phyloP scores from a whole-genome alignment of 2,113 vertebrate genomes.

The Orthonyx spaldingii region DNA sequence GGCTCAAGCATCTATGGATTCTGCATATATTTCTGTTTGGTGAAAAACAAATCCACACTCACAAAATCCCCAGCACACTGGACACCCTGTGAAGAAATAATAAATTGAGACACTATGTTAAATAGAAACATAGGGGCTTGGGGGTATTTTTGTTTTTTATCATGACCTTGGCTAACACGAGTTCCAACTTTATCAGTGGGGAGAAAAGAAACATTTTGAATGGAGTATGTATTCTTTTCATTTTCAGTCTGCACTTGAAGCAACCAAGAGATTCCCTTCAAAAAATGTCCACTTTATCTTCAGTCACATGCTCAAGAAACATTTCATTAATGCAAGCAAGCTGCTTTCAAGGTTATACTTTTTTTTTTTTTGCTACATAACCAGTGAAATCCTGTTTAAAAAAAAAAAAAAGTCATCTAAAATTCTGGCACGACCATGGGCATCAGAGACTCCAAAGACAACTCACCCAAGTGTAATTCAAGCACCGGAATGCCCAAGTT shows the following conservation, averaged over 20 bases:
- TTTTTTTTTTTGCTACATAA: background rate
- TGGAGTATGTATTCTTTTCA: background rate
- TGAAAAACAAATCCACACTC: conserved; percentile 43
- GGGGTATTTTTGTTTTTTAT: conserved; percentile 25
- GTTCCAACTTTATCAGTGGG: conserved; percentile 20
- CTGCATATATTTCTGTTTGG: background rate
- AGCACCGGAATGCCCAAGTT: background rate
- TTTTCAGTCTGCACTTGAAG: background rate
- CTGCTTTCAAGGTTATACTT: background rate
- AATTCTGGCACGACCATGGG: background rate
- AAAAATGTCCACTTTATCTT: background rate
- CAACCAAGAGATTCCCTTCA: background rate
- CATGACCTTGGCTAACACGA: background rate
- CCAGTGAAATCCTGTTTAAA: background rate
- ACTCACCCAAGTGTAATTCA: background rate
- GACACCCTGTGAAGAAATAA: conserved; percentile 48
- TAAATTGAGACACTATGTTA: conserved; percentile 16
- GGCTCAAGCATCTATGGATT: background rate
- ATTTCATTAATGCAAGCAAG: background rate
- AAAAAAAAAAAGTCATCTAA: background rate
- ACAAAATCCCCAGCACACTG: background rate
- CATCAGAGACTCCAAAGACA: background rate
- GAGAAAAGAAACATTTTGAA: conserved; percentile 14
- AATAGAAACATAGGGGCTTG: conserved; percentile 24
- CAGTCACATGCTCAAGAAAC: background rate